Base-by-base conservation (phyloP, 2,113 vertebrate genomes). In the Amphiprion percula region DNA sequence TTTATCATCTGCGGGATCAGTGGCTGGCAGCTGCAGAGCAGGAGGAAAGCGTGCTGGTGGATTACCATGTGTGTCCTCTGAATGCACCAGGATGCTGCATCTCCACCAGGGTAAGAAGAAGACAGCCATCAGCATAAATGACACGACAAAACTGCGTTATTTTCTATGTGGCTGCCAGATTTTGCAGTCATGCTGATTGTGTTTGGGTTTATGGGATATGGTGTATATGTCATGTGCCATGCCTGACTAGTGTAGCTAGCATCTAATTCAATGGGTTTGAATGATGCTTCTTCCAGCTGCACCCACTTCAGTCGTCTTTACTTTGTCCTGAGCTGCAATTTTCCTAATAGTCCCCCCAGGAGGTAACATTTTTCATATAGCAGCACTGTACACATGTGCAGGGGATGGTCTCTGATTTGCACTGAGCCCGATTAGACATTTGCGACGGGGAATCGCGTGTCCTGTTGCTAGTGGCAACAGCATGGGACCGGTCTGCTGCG, bases 381-480 rank as follows among this genome's bases (percentile, higher is more conserved):
- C 66, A 41, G 66, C 23, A 17, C 39, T 67, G 30, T 44, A 56
- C 65, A 65, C 77, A 76, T 71, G 79, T 80, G 62, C 68, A 61
- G 2, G 37, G 56, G 47, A 73, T 72, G 70, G 81, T 79, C 28
- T 80, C 52, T 73, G 47, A 75, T 83, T 66, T 75, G 26, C 28
- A 52, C 23, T 54, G 75, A 64, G 46, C 56, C 72, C 41, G 41
- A 44, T 44, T 44, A 44, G 41, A 14, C 30, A 50, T 86, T 83
- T 49, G 58, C 4, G 24, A 8, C 33, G 46, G 67, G 53, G 61
- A 52, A 49, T 90, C 21, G 56, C 89, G 85, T 92, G 87, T 88
- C 91, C 87, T 93, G 95, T 96, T 96, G 95, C 94, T 93, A 94
- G 84, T 92, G 86, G 94, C 92, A 95, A 96, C 95, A 90, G 90